A percentile compares a stretch with the other conserved stretches of the same genome.
Conservation (phyloP, 2,888 invertebrate species). For the Ditula angustiorana region DNA sequence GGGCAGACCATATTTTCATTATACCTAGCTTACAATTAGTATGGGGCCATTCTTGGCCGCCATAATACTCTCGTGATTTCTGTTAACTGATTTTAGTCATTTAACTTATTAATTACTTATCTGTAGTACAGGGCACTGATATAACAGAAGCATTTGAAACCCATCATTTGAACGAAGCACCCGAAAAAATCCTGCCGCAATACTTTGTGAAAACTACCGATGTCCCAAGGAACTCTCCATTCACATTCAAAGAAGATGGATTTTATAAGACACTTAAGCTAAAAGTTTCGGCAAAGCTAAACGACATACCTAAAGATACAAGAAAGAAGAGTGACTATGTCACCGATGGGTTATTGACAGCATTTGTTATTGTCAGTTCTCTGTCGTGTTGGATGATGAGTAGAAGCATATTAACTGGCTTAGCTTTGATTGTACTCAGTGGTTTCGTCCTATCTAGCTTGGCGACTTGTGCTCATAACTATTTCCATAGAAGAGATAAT, state of each 20-base stretch:
- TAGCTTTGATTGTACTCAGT: conserved; percentile 56
- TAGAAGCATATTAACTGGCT: conserved; percentile 58
- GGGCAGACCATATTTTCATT: no score
- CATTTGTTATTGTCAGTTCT: conserved; percentile 58
- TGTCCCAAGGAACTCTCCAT: conserved; percentile 88
- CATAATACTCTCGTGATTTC: no score
- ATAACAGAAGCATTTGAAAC: conserved; percentile 88
- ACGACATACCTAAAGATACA: conserved; percentile 74
- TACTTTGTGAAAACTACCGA: conserved; percentile 88
- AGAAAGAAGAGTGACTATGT: conserved; percentile 67
- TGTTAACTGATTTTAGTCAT: no score
- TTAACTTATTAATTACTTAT: no score
- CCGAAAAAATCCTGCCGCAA: conserved; percentile 87
- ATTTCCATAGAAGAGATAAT: conserved; percentile 91
- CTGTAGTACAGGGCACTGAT: conserved; percentile 85
- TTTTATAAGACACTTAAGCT: conserved; percentile 91
- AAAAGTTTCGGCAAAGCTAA: conserved; percentile 83
- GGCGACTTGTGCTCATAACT: conserved; percentile 90
- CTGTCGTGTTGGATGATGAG: conserved; percentile 65
- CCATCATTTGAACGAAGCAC: conserved; percentile 84
- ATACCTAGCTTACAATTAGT: no score
- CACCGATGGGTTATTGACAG: conserved; percentile 60
- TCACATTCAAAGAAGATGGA: conserved; percentile 90
- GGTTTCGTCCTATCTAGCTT: conserved; percentile 67
- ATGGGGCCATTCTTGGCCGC: no score